These are phyloP conservation scores for Manacus vitellinus DNA, from an alignment of 2,113 vertebrate genomes.

Conservation along the genomic window DNA sequence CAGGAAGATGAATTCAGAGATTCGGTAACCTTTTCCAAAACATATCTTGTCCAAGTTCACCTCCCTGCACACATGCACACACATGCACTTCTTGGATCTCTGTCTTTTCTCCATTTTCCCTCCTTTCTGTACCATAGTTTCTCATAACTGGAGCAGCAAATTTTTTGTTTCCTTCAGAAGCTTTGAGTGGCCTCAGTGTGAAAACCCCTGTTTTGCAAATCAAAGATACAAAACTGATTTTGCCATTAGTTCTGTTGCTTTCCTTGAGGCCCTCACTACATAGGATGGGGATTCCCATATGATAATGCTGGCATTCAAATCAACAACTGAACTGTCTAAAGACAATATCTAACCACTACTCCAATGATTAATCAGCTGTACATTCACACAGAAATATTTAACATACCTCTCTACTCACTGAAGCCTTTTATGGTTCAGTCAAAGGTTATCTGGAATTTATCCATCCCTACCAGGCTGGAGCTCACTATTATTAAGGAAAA, in stretches of 20 bases:
- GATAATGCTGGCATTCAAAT: constrained; percentile 47
- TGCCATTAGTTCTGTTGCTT: background rate
- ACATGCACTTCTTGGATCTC: background rate
- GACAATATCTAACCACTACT: constrained; percentile 18
- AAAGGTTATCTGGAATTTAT: constrained; percentile 29
- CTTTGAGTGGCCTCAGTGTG: background rate
- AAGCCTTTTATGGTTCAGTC: background rate
- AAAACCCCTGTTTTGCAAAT: background rate
- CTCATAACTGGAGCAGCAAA: background rate
- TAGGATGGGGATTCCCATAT: background rate
- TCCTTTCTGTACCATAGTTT: background rate
- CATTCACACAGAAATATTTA: constrained; percentile 25
- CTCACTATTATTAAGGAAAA: background rate
- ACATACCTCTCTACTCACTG: background rate
- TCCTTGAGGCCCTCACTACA: background rate
- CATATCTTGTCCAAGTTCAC: background rate
- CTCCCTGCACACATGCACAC: background rate
- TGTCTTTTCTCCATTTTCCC: background rate
- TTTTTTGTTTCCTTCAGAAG: background rate
- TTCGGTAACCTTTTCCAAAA: background rate
- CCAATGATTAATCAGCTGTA: constrained; percentile 3
- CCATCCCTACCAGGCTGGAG: accelerated
- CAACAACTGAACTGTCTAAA: background rate
- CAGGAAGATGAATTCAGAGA: background rate
- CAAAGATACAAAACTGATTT: background rate